Base-by-base conservation (phyloP, 2,113 vertebrate genomes). In the Craseonycteris thonglongyai region DNA sequence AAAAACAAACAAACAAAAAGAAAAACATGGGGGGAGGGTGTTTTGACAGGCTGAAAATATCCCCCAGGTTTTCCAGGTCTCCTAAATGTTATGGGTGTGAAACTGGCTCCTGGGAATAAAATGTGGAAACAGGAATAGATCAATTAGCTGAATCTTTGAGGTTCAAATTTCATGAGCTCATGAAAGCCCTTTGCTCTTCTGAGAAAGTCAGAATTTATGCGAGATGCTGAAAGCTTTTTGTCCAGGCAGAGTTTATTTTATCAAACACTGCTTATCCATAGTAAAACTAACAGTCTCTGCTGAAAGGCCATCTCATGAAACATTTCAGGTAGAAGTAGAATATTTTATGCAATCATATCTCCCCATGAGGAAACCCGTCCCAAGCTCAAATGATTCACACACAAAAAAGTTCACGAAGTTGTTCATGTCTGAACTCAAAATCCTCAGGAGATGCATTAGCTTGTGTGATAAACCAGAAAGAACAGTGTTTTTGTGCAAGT, bases 381-480 rank as follows among this genome's bases (percentile, higher is more conserved):
- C 94, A 89, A 92, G 91, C 97, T 96, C 95, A 97, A 96, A 92
- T 97, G 95, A 97, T 97, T 97, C 96, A 96, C 95, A 86, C 87
- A 88, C 74, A 58, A 66, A 95, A 95, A 95, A 92, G 94, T 97
- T 98, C 88, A 54, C 35, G 81, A 78, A 93, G 93, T 92, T 97
- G 95, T 97, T 98, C 95, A 21, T 88, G 92, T 96, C 97, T 98
- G 96, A 97, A 98, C 80, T 97, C 92, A 89, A 90, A 96, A 90
- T 75, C 96, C 98, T 97, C 98, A 1, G 93, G 97, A 97, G 97
- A 85, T 95, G 75, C 95, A 96, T 98, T 97, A 96, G 88, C 96
- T 98, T 97, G 40, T 96, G 97, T 98, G 97, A 98, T 98, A 98
- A 97, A 96, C 97, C 96, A 96, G 95, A 97, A 97, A 97, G 97